A percentile compares a stretch with the other conserved stretches of the same genome.
Conservation (phyloP, 2,797 vertebrate species). For the Babyrousa celebensis region DNA sequence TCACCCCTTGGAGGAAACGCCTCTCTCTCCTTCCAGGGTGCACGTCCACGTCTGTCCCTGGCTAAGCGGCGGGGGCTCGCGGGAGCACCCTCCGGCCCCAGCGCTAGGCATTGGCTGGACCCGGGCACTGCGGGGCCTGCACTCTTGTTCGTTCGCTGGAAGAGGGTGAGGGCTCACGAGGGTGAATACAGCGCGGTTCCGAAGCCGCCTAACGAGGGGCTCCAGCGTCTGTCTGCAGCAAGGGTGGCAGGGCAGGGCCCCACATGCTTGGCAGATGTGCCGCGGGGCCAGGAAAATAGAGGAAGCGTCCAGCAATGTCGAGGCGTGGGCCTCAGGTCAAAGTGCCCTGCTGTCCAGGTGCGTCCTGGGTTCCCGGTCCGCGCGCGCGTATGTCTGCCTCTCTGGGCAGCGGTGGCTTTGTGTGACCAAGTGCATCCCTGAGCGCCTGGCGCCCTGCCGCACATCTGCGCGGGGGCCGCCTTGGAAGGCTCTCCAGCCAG, state of each 20-base stretch:
- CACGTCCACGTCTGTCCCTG: conserved; percentile 67
- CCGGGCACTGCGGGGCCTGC: background rate
- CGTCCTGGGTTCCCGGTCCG: background rate
- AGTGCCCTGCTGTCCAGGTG: background rate
- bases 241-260: background rate
- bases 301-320: background rate
- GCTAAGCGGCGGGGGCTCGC: too few species aligned
- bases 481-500: background rate
- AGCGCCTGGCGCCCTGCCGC: background rate
- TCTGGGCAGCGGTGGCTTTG: background rate
- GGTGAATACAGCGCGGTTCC: background rate
- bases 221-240: background rate
- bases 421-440: background rate
- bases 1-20: background rate
- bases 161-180: conserved; percentile 67
- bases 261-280: background rate
- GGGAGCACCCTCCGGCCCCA: background rate
- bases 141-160: conserved; percentile 47
- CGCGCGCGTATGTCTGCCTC: background rate
- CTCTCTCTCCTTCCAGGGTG: background rate
- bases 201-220: background rate
- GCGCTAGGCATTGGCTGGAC: background rate
- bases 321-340: background rate
- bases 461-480: background rate
- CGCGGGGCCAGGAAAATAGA: rapidly evolving